Evolutionary conservation across 2,113 vertebrate species (phyloP), one percentile per base, ranked within the genome.

Genomic region (Notothenia rossii): DNA sequence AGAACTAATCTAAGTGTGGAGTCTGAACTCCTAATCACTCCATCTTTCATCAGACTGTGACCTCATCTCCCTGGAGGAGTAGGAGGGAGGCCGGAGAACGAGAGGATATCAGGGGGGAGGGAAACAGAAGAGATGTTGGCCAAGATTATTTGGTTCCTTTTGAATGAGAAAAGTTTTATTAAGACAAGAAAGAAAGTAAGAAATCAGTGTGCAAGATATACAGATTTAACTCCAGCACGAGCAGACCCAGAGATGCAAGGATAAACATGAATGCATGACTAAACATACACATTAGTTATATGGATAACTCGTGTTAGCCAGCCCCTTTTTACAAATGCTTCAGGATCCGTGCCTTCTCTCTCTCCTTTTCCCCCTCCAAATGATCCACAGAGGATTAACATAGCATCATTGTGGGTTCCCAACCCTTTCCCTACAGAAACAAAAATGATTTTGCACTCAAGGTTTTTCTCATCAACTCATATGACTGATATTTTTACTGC

Each of bases 1-100:
- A 69, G 67, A 85, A 79, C 48, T 59, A 79, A 69, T 70, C 65
- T 69, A 49, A 64, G 20, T 80, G 79, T 84, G 62, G 72, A 69
- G 79, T 55, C 67, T 79, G 33, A 80, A 51, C 51, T n/a, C 63
- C 55, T 92, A 92, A 94, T 94, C 89, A 83, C 82, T 90, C 70
- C 77, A 77, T 93, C 86, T 91, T 77, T 77, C 86, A 78, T 77
- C 83, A 91, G 83, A 84, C 83, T 69, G 84, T 94, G 93, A 94
- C 88, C 88, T 95, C 89, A 93, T 92, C 81, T 88, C 84, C 81
- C 87, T 10, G n/a, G 85, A 86, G 79, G 74, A 82, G 63, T 84
- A 60, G 65, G 62, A 50, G 49, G 68, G 49, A 29, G 53, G 58
- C 48, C 68, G 55, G 53, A 59, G 62, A 56, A 49, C 10, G 55